Evolutionary conservation across 64 coral and sea anemone genomes (phyloP).

Genomic region (Stylophora pistillata): DNA sequence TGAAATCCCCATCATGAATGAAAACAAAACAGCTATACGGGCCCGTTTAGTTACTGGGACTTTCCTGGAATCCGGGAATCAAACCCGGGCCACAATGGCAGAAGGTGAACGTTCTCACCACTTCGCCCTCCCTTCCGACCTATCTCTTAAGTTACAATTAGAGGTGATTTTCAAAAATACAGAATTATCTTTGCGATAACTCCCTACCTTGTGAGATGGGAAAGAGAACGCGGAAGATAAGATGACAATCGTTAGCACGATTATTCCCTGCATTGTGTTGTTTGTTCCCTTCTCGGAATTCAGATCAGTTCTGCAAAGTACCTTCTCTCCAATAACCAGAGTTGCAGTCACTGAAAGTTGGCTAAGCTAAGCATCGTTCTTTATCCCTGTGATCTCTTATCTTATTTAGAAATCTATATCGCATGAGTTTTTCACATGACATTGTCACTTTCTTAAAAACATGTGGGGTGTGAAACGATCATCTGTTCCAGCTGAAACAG

Average conservation of each 20-base stretch:
- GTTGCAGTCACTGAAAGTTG: background rate
- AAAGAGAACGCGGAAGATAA: background rate
- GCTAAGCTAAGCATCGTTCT: background rate
- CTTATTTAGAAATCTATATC: too few species aligned
- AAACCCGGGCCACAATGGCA: too few species aligned
- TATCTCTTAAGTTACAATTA: too few species aligned
- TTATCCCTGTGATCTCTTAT: background rate
- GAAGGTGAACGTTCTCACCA: too few species aligned
- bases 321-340: background rate
- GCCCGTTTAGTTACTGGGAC: too few species aligned
- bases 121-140: too few species aligned
- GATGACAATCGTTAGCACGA: background rate
- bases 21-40: too few species aligned
- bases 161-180: too few species aligned
- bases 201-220: background rate
- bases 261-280: background rate
- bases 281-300: background rate
- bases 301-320: background rate
- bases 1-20: too few species aligned
- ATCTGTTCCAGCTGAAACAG: slow-evolving; percentile 15
- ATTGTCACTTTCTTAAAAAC: background rate
- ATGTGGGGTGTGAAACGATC: background rate
- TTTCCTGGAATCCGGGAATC: too few species aligned
- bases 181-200: too few species aligned
- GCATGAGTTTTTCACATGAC: background rate